Conservation (phyloP, 2,888 invertebrate species). For the Gasteruption jaculator region DNA sequence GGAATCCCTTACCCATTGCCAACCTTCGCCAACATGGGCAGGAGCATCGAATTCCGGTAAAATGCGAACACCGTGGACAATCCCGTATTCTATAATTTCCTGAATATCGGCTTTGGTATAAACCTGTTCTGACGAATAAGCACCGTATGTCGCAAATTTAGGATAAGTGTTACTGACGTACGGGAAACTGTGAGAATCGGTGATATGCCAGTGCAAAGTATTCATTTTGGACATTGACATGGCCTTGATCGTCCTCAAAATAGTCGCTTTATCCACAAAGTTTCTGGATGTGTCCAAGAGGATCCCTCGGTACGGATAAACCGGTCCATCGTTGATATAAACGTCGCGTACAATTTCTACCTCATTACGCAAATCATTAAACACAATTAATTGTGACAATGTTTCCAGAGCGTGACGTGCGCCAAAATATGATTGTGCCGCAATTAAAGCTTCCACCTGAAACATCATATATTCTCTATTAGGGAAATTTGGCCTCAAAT, state of each 20-base stretch:
- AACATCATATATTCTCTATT: too few species aligned
- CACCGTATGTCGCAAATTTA: slow-evolving; percentile 69
- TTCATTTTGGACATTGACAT: slow-evolving; percentile 91
- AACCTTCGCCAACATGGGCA: slow-evolving; percentile 83
- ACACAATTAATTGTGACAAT: slow-evolving; percentile 64
- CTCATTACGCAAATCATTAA: slow-evolving; percentile 61
- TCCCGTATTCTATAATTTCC: slow-evolving; percentile 64
- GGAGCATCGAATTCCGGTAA: slow-evolving; percentile 92
- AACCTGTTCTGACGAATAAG: slow-evolving; percentile 71
- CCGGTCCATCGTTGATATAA: slow-evolving; percentile 70
- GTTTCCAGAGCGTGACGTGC: slow-evolving; percentile 67
- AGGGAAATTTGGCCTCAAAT: not conserved
- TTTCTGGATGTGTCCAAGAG: slow-evolving; percentile 89
- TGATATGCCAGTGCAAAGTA: slow-evolving; percentile 92
- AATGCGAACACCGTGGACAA: slow-evolving; percentile 75
- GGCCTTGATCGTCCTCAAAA: slow-evolving; percentile 76
- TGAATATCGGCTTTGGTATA: slow-evolving; percentile 50
- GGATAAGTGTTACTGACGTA: slow-evolving; percentile 73
- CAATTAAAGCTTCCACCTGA: slow-evolving; percentile 55
- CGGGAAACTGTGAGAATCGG: slow-evolving; percentile 93
- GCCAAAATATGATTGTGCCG: slow-evolving; percentile 63
- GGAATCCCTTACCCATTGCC: slow-evolving; percentile 56
- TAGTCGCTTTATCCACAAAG: slow-evolving; percentile 68
- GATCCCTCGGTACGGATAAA: slow-evolving; percentile 83
- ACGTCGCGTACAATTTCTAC: slow-evolving; percentile 62